Base-by-base conservation (phyloP, 2,113 vertebrate genomes). In the Lophura nycthemera region DNA sequence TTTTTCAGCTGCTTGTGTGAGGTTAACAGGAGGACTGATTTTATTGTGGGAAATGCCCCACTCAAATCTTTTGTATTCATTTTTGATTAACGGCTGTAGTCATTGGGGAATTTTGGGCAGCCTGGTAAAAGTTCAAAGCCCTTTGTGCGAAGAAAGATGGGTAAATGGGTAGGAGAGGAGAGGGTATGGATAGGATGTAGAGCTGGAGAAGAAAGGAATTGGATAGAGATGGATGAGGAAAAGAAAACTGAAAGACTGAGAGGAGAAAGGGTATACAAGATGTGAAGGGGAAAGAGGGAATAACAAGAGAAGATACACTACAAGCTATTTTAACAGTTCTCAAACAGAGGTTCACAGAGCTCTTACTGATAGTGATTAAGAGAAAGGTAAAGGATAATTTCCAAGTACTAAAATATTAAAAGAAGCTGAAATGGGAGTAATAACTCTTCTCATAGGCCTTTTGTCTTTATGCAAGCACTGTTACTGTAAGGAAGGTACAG, bases 61-160 rank as follows among this genome's bases (percentile, higher is more conserved):
- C 89, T 94, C 80, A 65, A 81, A 89, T 92, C 93, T 93, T 95
- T 96, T 90, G 87, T 95, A 92, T 48, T 95, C 91, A 74, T 88
- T 97, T 97, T 94, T 95, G 85, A 95, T 95, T 92, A 96, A 95
- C 56, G 15, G 88, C 83, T 91, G 88, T 24, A 91, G 83, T 72
- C 89, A 40, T 2, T 52, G 43, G 79, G 85, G 93, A 91, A 92
- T 81, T 90, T 94, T 50, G 64, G 88, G 79, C 60, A 88, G 85
- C 63, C 69, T 90, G 65, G 85, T 95, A 94, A 95, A 95, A 94
- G 91, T 95, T 96, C 89, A 96, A 95, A 94, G 94, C 43, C 93
- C 83, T 97, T 91, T 96, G 87, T 96, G 72, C 36, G 63, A 86
- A 78, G 69, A 83, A 89, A 94, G 89, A 94, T 18, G 79, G 43